A percentile compares a stretch with the other conserved stretches of the same genome.
Conservation (phyloP, 2,888 invertebrate genomes). For the Eupithecia exiguata region DNA sequence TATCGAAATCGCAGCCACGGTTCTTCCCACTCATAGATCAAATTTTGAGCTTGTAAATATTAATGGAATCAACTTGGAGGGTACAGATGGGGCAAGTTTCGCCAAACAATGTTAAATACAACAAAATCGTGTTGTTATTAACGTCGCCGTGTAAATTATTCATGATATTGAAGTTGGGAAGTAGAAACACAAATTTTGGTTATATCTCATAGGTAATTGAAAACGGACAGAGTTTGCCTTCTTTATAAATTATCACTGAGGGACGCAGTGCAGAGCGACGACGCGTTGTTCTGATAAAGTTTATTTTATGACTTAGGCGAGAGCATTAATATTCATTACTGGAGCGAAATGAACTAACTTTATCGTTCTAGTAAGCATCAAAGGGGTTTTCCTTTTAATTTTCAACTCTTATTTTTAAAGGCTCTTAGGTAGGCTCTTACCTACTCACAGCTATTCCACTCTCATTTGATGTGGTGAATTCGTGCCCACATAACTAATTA, state of each 20-base stretch:
- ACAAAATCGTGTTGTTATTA: conserved; percentile 63
- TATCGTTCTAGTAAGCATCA: conserved; percentile 79
- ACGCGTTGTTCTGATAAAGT: conserved; percentile 79
- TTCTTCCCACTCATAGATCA: conserved; percentile 35
- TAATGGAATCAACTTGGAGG: conserved; percentile 41
- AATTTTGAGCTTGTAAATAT: conserved; percentile 44
- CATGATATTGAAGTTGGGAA: conserved; percentile 71
- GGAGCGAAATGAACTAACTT: conserved; percentile 79
- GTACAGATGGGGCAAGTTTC: conserved; percentile 44
- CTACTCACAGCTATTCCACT: too few relatives aligned
- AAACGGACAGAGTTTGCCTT: conserved; percentile 68
- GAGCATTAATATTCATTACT: conserved; percentile 82
- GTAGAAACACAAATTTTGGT: conserved; percentile 70
- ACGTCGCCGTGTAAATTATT: conserved; percentile 67
- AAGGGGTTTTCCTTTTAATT: conserved; percentile 53
- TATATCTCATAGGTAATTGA: conserved; percentile 66
- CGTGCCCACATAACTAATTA: too few relatives aligned
- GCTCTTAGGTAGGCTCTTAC: background rate
- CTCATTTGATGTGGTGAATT: too few relatives aligned
- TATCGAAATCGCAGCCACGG: background rate
- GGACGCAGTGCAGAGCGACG: conserved; percentile 65
- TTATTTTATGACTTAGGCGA: conserved; percentile 81
- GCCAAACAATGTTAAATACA: conserved; percentile 56
- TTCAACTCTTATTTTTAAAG: background rate
- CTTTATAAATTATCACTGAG: conserved; percentile 69